A percentile compares a stretch with the other conserved stretches of the same genome.
Evolutionary conservation across 2,113 vertebrate genomes (phyloP).

Genomic region (Brachyhypopomus occidentalis): DNA sequence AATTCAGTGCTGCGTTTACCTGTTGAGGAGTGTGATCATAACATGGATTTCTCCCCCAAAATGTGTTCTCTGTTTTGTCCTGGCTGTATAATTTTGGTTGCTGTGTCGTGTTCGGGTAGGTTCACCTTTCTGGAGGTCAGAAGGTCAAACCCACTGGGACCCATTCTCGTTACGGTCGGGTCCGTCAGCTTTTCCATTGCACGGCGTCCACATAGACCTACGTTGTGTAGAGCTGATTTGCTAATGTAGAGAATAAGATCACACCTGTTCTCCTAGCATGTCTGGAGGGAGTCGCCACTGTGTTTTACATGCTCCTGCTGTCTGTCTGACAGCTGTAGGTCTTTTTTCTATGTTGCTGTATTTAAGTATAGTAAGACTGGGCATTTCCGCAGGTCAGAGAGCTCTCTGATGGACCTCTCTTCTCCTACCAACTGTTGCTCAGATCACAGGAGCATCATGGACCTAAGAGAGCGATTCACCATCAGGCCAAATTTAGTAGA

Average conservation of each 20-base stretch:
- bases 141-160: constrained; percentile 39
- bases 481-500: neutral
- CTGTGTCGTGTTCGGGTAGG: constrained; percentile 49
- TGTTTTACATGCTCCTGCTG: neutral
- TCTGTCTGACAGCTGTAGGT: neutral
- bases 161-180: constrained; percentile 4
- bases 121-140: constrained; percentile 45
- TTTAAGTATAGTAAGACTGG: neutral
- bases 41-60: neutral
- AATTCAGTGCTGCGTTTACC: neutral
- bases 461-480: neutral
- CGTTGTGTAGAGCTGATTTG: neutral
- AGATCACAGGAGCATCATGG: neutral
- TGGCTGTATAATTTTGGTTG: constrained; percentile 34
- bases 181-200: constrained; percentile 26
- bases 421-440: neutral
- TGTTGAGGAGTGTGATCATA: neutral
- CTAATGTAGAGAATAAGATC: neutral
- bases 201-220: constrained; percentile 2
- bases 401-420: neutral
- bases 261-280: constrained; percentile 7
- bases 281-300: neutral
- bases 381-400: no score
- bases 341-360: neutral
- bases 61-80: constrained; percentile 12